Conservation (phyloP, 2,888 invertebrate genomes). For the Thalpophila matura region DNA sequence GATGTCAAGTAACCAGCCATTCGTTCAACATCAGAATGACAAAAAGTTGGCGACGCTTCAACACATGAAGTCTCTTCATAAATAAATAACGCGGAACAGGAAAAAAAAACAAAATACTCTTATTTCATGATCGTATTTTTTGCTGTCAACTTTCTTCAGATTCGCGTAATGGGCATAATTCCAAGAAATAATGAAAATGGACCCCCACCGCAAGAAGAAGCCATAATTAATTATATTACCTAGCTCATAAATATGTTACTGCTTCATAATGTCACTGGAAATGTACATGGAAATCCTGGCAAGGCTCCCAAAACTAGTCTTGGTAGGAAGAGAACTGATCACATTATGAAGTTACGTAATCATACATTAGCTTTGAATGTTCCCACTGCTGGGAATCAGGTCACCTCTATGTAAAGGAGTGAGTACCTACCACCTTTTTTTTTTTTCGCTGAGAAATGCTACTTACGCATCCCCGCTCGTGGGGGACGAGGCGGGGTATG, state of each 20-base stretch:
- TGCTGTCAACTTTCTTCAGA: slow-evolving; percentile 14
- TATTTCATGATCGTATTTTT: slow-evolving; percentile 11
- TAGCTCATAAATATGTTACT: slow-evolving; percentile 30
- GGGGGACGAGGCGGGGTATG: too few species aligned
- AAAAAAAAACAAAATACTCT: slow-evolving; percentile 27
- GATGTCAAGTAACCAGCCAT: too few species aligned
- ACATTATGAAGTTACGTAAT: not conserved
- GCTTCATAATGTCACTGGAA: slow-evolving; percentile 23
- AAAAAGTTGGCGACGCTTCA: not conserved
- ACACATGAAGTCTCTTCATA: not conserved
- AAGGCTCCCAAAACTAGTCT: slow-evolving; percentile 26
- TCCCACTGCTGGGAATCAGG: too few species aligned
- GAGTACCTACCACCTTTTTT: too few species aligned
- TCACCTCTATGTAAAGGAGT: too few species aligned
- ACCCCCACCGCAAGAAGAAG: slow-evolving; percentile 4
- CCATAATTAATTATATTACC: slow-evolving; percentile 35
- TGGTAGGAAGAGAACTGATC: not conserved
- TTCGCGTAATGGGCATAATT: slow-evolving; percentile 28
- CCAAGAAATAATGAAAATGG: slow-evolving; percentile 24
- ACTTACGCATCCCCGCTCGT: too few species aligned
- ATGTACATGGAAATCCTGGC: not conserved
- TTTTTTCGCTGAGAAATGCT: too few species aligned
- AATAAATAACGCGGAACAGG: slow-evolving; percentile 3
- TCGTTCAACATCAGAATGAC: not conserved
- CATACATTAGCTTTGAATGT: too few species aligned